Conservation (phyloP, 2,888 invertebrate species). For the Petrolisthes manimaculis region DNA sequence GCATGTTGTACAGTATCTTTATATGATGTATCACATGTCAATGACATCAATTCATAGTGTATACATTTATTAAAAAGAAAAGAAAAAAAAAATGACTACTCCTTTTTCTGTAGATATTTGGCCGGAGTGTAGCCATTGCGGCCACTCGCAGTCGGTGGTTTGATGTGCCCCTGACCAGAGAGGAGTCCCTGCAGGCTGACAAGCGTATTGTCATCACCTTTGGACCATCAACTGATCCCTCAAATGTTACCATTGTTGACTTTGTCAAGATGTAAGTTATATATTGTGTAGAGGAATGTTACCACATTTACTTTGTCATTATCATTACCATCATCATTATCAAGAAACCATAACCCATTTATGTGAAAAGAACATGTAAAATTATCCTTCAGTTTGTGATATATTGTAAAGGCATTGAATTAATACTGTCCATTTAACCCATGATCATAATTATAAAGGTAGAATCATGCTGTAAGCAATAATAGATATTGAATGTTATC, state of each 20-base stretch:
- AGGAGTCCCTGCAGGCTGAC: constrained; percentile 92
- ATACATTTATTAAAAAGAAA: too few relatives aligned
- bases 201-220: constrained; percentile 88
- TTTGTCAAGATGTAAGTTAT: constrained; percentile 83
- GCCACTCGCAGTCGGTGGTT: constrained; percentile 90
- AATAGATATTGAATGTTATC: too few relatives aligned
- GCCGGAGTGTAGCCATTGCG: constrained; percentile 79
- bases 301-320: neutral
- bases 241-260: constrained; percentile 92
- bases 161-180: constrained; percentile 92
- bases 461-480: too few relatives aligned
- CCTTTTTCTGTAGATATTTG: constrained; percentile 78
- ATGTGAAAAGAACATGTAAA: too few relatives aligned
- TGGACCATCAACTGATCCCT: constrained; percentile 87
- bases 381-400: too few relatives aligned
- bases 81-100: neutral
- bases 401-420: too few relatives aligned
- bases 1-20: too few relatives aligned
- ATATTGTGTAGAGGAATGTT: neutral
- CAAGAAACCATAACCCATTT: too few relatives aligned
- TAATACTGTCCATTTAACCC: too few relatives aligned
- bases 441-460: too few relatives aligned
- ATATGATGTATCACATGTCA: too few relatives aligned
- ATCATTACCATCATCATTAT: neutral
- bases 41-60: too few relatives aligned